phyloP scores from a whole-genome alignment of 2,797 vertebrate genomes.

The Pseudomugil tenellus region DNA sequence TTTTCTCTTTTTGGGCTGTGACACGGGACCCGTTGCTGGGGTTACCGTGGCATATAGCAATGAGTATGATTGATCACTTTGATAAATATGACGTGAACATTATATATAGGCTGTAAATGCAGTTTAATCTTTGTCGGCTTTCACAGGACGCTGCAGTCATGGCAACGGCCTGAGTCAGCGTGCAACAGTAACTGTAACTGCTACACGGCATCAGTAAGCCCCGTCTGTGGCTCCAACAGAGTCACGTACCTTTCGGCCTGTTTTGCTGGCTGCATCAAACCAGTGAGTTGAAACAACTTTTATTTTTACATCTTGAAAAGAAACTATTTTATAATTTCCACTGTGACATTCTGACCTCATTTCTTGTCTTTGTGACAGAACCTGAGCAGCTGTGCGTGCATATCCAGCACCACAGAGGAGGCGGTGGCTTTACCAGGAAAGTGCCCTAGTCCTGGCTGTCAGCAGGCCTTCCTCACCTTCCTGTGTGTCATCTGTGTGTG shows the following conservation, averaged over 20 bases:
- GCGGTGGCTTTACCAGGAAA: constrained; percentile 92
- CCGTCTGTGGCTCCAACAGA: constrained; percentile 94
- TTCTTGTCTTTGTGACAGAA: constrained; percentile 82
- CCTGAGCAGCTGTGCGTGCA: constrained; percentile 90
- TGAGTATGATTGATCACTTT: constrained; percentile 76
- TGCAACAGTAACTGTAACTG: constrained; percentile 98
- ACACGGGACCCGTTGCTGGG: constrained; percentile 96
- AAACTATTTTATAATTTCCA: neutral
- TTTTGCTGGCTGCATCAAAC: constrained; percentile 95
- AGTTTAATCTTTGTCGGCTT: constrained; percentile 49
- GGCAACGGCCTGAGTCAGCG: constrained; percentile 85
- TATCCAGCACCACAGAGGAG: constrained; percentile 85
- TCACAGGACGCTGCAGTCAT: constrained; percentile 76
- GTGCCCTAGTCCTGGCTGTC: constrained; percentile 94
- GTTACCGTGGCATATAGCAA: constrained; percentile 96
- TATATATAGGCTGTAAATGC: neutral
- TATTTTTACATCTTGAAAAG: neutral
- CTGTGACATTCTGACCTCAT: neutral
- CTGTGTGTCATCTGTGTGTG: constrained; percentile 97
- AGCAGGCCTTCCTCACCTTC: constrained; percentile 97
- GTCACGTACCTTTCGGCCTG: constrained; percentile 98
- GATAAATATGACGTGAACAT: neutral
- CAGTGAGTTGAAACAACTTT: constrained; percentile 79
- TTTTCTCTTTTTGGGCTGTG: constrained; percentile 97
- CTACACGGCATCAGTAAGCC: constrained; percentile 93